phyloP scores from a whole-genome alignment of 2,888 invertebrate species.

The Odontocerum albicorne region DNA sequence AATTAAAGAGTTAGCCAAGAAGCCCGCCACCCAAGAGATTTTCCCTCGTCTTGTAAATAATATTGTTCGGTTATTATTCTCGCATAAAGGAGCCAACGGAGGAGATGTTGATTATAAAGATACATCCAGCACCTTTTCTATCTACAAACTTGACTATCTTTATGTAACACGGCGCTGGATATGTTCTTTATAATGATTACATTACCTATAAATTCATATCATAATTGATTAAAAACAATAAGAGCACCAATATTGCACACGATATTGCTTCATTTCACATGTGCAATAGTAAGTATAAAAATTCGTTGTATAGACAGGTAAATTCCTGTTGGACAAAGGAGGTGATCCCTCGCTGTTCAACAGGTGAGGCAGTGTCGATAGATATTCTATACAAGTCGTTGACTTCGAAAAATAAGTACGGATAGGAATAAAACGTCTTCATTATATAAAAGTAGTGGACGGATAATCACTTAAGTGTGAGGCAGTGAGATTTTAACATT shows the following conservation, averaged over 20 bases:
- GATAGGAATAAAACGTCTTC: conserved; percentile 37
- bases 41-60: conserved; percentile 26
- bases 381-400: conserved; percentile 27
- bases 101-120: conserved; percentile 40
- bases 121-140: conserved; percentile 29
- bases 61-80: conserved; percentile 4
- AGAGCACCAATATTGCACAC: conserved; percentile 37
- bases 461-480: conserved; percentile 15
- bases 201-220: conserved; percentile 12
- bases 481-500: conserved; percentile 24
- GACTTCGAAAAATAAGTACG: conserved; percentile 21
- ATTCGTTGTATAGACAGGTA: conserved; percentile 16
- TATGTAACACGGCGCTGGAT: conserved; percentile 14
- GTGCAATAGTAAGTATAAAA: conserved; percentile 22
- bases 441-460: conserved; percentile 22
- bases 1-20: conserved; percentile 30
- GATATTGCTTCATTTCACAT: conserved; percentile 27
- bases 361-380: conserved; percentile 13
- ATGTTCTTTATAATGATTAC: conserved; percentile 26
- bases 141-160: conserved; percentile 36
- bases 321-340: background rate
- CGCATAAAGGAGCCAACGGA: conserved; percentile 40
- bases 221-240: conserved; percentile 24
- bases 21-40: conserved; percentile 35
- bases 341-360: background rate